These are phyloP conservation scores for Congeria kusceri DNA, from an alignment of 2,888 invertebrate genomes.

Conservation along the genomic window DNA sequence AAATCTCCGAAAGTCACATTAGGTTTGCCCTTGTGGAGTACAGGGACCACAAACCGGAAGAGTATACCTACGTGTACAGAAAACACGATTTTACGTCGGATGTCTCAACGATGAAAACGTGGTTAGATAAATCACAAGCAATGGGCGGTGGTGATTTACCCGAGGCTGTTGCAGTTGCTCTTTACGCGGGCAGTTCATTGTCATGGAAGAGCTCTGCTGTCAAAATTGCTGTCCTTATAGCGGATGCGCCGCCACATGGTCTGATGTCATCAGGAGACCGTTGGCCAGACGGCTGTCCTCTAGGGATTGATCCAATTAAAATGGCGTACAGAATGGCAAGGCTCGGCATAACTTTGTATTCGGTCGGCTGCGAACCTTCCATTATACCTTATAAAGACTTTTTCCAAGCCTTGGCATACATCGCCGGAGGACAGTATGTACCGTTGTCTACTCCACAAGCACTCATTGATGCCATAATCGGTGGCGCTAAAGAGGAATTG, in stretches of 20 bases:
- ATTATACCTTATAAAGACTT: conserved; percentile 20
- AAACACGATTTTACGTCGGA: conserved; percentile 14
- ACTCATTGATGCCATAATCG: conserved; percentile 14
- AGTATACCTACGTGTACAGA: conserved; percentile 3
- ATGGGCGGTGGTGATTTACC: conserved; percentile 14
- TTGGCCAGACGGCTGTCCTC: conserved; percentile 8
- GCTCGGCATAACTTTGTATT: conserved; percentile 3
- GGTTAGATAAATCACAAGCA: conserved; percentile 3
- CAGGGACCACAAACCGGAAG: conserved; percentile 14
- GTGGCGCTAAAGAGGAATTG: conserved; percentile 18
- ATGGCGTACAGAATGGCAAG: neutral
- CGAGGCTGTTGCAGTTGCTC: conserved; percentile 14
- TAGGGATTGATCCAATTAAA: conserved; percentile 7
- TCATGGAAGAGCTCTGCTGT: neutral
- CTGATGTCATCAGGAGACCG: conserved; percentile 1
- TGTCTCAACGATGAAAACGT: conserved; percentile 6
- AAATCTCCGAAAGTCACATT: neutral
- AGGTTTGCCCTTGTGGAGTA: conserved; percentile 14
- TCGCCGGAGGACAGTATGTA: conserved; percentile 20
- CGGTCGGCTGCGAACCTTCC: conserved; percentile 19
- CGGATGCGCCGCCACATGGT: conserved; percentile 27
- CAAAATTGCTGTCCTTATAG: conserved; percentile 8
- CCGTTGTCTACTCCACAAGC: conserved; percentile 3
- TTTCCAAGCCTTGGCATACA: conserved; percentile 12
- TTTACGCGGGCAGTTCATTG: neutral